These are phyloP conservation scores for Chymomyza fuscimana DNA, from an alignment of 2,888 invertebrate species.

Conservation along the genomic window DNA sequence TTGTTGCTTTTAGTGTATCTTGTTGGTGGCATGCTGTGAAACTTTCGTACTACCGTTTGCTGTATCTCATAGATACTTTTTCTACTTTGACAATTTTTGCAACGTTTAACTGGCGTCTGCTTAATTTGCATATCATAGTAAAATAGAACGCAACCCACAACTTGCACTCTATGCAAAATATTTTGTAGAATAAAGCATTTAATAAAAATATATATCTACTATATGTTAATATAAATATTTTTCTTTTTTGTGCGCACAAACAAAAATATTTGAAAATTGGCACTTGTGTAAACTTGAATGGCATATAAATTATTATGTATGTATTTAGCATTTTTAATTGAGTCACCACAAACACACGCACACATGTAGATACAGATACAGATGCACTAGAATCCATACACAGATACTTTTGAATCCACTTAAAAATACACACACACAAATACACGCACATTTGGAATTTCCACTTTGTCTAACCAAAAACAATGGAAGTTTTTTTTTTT, in stretches of 20 bases:
- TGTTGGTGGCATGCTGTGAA: constrained; percentile 40
- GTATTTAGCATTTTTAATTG: constrained; percentile 51
- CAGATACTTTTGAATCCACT: constrained; percentile 25
- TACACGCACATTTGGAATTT: background rate
- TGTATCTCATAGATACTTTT: constrained; percentile 50
- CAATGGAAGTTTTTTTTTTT: constrained; percentile 8
- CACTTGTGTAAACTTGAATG: constrained; percentile 45
- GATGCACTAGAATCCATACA: background rate
- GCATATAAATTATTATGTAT: constrained; percentile 50
- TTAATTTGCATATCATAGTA: constrained; percentile 57
- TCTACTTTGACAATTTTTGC: constrained; percentile 38
- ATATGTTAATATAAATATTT: constrained; percentile 13
- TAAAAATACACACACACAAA: constrained; percentile 22
- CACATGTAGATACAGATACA: constrained; percentile 14
- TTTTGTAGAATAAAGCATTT: constrained; percentile 25
- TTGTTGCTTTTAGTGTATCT: constrained; percentile 53
- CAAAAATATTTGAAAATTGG: constrained; percentile 47
- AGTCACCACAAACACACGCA: constrained; percentile 43
- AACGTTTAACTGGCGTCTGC: constrained; percentile 56
- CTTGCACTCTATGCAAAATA: constrained; percentile 38
- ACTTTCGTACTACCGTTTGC: constrained; percentile 30
- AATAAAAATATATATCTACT: background rate
- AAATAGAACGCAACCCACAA: constrained; percentile 9
- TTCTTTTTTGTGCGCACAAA: background rate
- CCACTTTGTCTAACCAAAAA: background rate